phyloP scores from a whole-genome alignment of 1,140 invertebrate genomes.

The Lutraria rhynchaena region DNA sequence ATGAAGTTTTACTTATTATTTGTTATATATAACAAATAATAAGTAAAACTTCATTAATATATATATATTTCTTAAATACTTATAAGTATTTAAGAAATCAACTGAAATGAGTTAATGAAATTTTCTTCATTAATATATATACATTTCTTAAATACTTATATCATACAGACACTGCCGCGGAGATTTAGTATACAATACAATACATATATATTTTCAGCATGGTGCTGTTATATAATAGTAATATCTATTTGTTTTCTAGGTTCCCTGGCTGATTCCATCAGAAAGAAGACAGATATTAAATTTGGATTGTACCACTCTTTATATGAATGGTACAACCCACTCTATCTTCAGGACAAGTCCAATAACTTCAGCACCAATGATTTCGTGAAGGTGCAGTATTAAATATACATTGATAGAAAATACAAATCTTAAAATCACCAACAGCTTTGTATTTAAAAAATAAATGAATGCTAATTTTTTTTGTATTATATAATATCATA shows the following conservation, averaged over 20 bases:
- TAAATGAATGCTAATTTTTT: neutral
- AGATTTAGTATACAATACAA: too few species aligned
- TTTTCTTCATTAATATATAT: too few species aligned
- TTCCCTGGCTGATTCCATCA: constrained; percentile 89
- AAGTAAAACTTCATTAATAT: too few species aligned
- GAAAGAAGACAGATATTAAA: constrained; percentile 80
- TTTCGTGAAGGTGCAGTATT: constrained; percentile 83
- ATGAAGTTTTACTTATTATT: too few species aligned
- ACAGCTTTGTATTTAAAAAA: neutral
- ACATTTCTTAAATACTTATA: too few species aligned
- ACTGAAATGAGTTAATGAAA: too few species aligned
- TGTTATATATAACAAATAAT: too few species aligned
- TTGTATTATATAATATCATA: neutral
- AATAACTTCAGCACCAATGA: constrained; percentile 86
- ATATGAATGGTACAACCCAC: constrained; percentile 95
- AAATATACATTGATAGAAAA: neutral
- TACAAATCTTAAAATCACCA: neutral
- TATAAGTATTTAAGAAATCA: too few species aligned
- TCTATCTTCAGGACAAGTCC: constrained; percentile 89
- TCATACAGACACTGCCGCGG: too few species aligned
- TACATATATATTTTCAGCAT: too few species aligned
- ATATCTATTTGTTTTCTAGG: constrained; percentile 80
- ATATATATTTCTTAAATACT: too few species aligned
- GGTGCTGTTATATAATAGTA: neutral
- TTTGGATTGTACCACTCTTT: constrained; percentile 96